Percentiles rank a stretch among this genome's conserved stretches.
These are phyloP conservation scores for Palloptera scutellata DNA, from an alignment of 2,888 invertebrate species.

Conservation along the genomic window DNA sequence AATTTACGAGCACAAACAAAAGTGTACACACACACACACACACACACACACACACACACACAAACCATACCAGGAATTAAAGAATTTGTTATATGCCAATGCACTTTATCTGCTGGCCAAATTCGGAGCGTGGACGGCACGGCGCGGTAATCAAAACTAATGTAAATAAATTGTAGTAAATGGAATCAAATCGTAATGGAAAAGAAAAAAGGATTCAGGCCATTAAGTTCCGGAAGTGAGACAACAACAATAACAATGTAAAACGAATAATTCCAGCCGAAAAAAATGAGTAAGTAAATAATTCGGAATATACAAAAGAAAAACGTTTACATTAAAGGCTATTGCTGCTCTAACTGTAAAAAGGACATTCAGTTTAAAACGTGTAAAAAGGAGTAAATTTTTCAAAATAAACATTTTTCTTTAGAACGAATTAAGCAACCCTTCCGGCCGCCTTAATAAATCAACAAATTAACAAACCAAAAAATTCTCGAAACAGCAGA, in stretches of 20 bases:
- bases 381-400: no score
- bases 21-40: background rate
- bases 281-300: background rate
- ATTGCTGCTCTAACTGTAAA: constrained; percentile 13
- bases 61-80: constrained; percentile 6
- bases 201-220: constrained; percentile 61
- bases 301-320: constrained; percentile 1
- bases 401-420: constrained; percentile 6
- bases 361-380: constrained; percentile 1
- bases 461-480: constrained; percentile 52
- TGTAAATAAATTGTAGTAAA: constrained; percentile 35
- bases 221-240: constrained; percentile 62
- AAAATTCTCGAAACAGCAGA: constrained; percentile 22
- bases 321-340: constrained; percentile 36
- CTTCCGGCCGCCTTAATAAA: constrained; percentile 57
- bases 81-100: constrained; percentile 50
- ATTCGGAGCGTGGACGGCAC: background rate
- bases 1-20: constrained; percentile 12
- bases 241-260: constrained; percentile 53
- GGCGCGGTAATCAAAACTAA: constrained; percentile 8
- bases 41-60: background rate
- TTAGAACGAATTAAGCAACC: constrained; percentile 52
- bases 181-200: background rate
- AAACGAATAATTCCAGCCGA: no score
- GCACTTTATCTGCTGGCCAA: constrained; percentile 40